Percentiles rank a stretch among this genome's conserved stretches.
These are phyloP conservation scores for Melanostoma mellinum DNA, from an alignment of 2,888 invertebrate genomes.

Conservation along the genomic window DNA sequence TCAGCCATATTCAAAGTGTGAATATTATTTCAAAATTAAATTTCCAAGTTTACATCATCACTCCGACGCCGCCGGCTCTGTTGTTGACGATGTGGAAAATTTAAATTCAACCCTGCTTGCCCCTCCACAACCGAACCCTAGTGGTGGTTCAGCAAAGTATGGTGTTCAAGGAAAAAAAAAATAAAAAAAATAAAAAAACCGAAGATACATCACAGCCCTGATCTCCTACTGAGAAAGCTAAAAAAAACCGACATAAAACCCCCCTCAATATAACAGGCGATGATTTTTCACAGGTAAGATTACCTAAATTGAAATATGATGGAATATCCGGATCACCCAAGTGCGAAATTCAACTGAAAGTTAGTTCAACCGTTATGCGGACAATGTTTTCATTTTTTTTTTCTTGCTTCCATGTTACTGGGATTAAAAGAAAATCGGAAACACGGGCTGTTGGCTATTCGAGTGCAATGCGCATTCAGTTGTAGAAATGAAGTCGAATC, in stretches of 20 bases:
- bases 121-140: background rate
- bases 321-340: slow-evolving; percentile 63
- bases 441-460: background rate
- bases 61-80: background rate
- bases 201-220: slow-evolving; percentile 38
- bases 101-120: slow-evolving; percentile 48
- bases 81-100: slow-evolving; percentile 61
- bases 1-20: slow-evolving; percentile 56
- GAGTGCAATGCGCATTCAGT: background rate
- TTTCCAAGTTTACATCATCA: slow-evolving; percentile 52
- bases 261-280: slow-evolving; percentile 35
- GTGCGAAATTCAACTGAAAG: slow-evolving; percentile 58
- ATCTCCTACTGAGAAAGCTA: background rate
- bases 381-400: slow-evolving; percentile 25
- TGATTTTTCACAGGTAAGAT: slow-evolving; percentile 51
- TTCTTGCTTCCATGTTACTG: slow-evolving; percentile 42
- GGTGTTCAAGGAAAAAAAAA: slow-evolving; percentile 17
- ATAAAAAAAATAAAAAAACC: slow-evolving; percentile 8
- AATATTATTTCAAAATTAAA: slow-evolving; percentile 68
- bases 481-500: no score
- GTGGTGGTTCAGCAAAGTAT: slow-evolving; percentile 8
- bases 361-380: slow-evolving; percentile 52
- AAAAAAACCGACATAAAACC: slow-evolving; percentile 35
- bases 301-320: slow-evolving; percentile 68
- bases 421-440: no score